Evolutionary conservation across 1,140 invertebrate species (phyloP), one percentile per base, ranked within the genome.

Genomic region (Meloidogyne hapla): DNA sequence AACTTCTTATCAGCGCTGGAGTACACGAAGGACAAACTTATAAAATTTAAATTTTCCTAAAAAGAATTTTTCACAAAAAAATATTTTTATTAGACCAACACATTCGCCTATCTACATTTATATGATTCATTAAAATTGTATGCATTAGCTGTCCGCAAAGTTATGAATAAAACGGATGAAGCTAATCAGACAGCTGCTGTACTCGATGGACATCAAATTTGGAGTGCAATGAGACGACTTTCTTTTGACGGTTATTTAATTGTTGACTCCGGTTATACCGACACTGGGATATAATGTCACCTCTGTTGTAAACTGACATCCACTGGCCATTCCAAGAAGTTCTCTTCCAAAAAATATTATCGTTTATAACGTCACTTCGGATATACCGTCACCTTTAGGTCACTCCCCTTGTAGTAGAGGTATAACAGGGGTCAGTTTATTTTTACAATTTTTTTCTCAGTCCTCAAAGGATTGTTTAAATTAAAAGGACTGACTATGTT

Each of bases 221-320:
- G 85, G 84, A 86, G 84, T 71, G 69, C 62, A 38, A 86, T 86
- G 84, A 76, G 84, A 63, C 73, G 82, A 64, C 63, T 86, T n/a
- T 76, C 64, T 28, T 86, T 86, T 74, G 84, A 84, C 74, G 84
- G 84, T 86, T 69, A 6, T 15, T 48, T 15, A 4, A 4, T 56
- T 56, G 48, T n/a, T n/a, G 67, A 21, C 23, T 63, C 61, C 61
- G 4, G 25, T 9, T 6, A 21, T 63, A n/a, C n/a, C 10, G 33
- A 33, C 33, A 5, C 6, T 33, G 28, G 2, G 28, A 33, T 33
- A 33, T 33, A 33, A 33, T 33, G 28, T 33, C 33, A 33, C 33
- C 33, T 33, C 33, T 33, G 2, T 33, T 33, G 3, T 5, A 33
- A 33, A 33, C 33, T 33, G 3, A 33, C 3, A 8, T 33, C 8